Percentiles rank a stretch among this genome's conserved stretches.
Evolutionary conservation across 2,113 vertebrate species (phyloP).

Genomic region (Melanerpes formicivorus): DNA sequence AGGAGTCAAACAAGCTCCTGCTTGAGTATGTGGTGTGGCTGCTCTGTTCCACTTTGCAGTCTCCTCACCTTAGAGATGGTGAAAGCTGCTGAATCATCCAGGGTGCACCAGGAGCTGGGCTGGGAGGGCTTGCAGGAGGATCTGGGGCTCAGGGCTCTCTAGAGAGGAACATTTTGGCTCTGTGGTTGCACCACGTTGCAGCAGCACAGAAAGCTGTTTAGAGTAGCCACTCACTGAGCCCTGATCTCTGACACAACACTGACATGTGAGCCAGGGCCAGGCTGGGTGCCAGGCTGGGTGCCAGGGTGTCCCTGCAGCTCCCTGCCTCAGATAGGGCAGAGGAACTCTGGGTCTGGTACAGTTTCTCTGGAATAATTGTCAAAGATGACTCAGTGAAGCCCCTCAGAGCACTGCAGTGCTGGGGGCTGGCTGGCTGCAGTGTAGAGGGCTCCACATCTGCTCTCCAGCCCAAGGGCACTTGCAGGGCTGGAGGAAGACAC

Average conservation of each 20-base stretch:
- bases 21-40: rapidly evolving
- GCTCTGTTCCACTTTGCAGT: not conserved
- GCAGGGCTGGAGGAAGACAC: not conserved
- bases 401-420: not conserved
- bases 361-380: rapidly evolving
- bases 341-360: rapidly evolving
- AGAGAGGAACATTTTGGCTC: not conserved
- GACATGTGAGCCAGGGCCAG: not conserved
- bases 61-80: not conserved
- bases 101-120: not conserved
- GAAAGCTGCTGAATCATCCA: not conserved
- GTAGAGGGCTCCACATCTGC: not conserved
- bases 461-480: not conserved
- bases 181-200: not conserved
- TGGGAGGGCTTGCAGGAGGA: rapidly evolving
- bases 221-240: rapidly evolving
- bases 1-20: not conserved
- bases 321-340: not conserved
- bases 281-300: not conserved
- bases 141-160: not conserved
- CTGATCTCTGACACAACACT: rapidly evolving
- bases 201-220: not conserved
- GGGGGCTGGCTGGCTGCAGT: not conserved
- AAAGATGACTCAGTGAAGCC: too few relatives aligned
- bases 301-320: not conserved